Conservation (phyloP, 2,888 invertebrate genomes). For the Therioaphis trifolii region DNA sequence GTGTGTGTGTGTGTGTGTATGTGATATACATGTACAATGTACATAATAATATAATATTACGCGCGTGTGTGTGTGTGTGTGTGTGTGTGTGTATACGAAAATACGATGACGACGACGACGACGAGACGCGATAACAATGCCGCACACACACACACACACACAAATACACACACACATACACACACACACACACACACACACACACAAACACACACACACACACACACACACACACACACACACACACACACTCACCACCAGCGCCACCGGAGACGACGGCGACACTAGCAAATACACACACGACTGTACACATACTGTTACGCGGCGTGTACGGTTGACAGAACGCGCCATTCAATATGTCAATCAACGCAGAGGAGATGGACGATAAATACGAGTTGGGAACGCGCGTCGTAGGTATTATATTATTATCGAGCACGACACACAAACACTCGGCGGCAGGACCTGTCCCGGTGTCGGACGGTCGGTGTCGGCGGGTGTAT, state of each 20-base stretch:
- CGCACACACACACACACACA: neutral
- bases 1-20: no score
- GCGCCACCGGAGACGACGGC: neutral
- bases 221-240: no score
- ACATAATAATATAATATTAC: constrained; percentile 30
- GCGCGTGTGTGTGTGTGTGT: neutral
- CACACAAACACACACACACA: no score
- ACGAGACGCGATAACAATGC: constrained; percentile 36
- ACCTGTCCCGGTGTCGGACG: no score
- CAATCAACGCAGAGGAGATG: constrained; percentile 47
- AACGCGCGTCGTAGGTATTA: no score
- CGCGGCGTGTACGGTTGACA: constrained; percentile 13
- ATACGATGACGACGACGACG: constrained; percentile 1
- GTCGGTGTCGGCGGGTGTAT: neutral
- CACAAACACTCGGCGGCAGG: no score
- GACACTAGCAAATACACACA: constrained; percentile 2
- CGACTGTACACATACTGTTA: neutral
- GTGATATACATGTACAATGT: no score
- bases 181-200: no score
- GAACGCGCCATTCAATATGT: constrained; percentile 34
- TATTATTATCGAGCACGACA: no score
- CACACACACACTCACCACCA: neutral
- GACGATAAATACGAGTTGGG: constrained; percentile 33
- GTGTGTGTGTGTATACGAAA: no score
- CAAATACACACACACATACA: no score